Evolutionary conservation across 1,140 invertebrate species (phyloP).

Genomic region (Heliconius himera): DNA sequence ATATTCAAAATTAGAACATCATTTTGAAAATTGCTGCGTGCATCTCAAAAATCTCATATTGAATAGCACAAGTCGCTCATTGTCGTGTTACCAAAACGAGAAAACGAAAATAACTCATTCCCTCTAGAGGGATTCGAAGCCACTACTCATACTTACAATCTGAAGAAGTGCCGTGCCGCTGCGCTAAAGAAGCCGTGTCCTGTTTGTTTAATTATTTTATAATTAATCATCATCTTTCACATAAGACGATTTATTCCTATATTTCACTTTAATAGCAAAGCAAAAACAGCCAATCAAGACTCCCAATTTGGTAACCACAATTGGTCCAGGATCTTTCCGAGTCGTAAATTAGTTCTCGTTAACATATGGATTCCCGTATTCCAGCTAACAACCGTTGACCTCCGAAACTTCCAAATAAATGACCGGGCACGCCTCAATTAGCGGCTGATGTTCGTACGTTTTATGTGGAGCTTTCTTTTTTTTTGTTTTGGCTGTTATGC

Average conservation of each 20-base stretch:
- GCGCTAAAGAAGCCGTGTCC: too few species aligned
- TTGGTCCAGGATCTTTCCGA: conserved; percentile 46
- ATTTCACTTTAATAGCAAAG: background rate
- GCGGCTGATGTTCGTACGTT: conserved; percentile 38
- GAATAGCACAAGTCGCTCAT: too few species aligned
- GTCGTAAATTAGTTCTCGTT: conserved; percentile 72
- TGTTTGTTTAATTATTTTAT: too few species aligned
- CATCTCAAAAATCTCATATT: too few species aligned
- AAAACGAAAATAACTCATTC: too few species aligned
- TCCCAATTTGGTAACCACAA: conserved; percentile 41
- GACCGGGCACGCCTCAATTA: conserved; percentile 72
- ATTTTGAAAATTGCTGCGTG: too few species aligned
- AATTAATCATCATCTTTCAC: background rate
- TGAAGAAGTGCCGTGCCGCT: too few species aligned
- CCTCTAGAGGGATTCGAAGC: too few species aligned
- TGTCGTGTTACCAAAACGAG: too few species aligned
- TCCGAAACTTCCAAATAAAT: conserved; percentile 62
- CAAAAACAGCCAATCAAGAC: conserved; percentile 31
- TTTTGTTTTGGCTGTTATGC: background rate
- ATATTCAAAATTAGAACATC: too few species aligned
- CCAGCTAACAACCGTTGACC: conserved; percentile 64
- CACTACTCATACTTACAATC: too few species aligned
- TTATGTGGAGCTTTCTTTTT: conserved; percentile 23
- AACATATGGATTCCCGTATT: conserved; percentile 73
- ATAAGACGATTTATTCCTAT: background rate